A percentile compares a stretch with the other conserved stretches of the same genome.
Evolutionary conservation across 92 coral and sea anemone genomes (phyloP).

Genomic region (Bergia sp.): DNA sequence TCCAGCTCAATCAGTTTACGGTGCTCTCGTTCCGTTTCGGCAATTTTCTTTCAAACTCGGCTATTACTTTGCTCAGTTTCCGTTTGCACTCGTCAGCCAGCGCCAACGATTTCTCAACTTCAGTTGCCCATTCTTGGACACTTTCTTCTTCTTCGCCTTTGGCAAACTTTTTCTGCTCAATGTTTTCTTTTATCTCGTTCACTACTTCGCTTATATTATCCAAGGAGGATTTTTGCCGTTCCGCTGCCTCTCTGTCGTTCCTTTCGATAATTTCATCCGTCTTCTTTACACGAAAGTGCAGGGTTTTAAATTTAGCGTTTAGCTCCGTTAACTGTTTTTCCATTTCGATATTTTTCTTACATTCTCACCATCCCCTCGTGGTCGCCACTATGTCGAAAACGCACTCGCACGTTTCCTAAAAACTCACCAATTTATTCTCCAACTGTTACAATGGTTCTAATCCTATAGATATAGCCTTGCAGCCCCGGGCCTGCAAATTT

Average conservation of each 20-base stretch:
- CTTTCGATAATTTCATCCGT: constrained; percentile 60
- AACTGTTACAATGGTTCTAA: too few species aligned
- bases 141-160: constrained; percentile 61
- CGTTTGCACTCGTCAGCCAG: constrained; percentile 44
- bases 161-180: constrained; percentile 67
- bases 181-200: constrained; percentile 48
- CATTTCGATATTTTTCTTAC: constrained; percentile 49
- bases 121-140: constrained; percentile 55
- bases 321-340: constrained; percentile 62
- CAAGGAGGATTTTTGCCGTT: constrained; percentile 58
- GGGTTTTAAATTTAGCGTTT: constrained; percentile 56
- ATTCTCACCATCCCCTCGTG: too few species aligned
- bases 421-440: too few species aligned
- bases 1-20: constrained; percentile 40
- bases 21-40: constrained; percentile 19
- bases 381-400: constrained; percentile 83
- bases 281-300: constrained; percentile 57
- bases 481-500: too few species aligned
- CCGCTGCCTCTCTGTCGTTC: constrained; percentile 58
- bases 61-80: background rate
- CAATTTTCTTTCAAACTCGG: constrained; percentile 22
- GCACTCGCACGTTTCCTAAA: too few species aligned
- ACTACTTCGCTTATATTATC: constrained; percentile 53
- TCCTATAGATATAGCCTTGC: too few species aligned
- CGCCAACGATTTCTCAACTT: constrained; percentile 15